Base-by-base conservation (phyloP, 2,888 invertebrate genomes). In the Leucoptera coffeella region DNA sequence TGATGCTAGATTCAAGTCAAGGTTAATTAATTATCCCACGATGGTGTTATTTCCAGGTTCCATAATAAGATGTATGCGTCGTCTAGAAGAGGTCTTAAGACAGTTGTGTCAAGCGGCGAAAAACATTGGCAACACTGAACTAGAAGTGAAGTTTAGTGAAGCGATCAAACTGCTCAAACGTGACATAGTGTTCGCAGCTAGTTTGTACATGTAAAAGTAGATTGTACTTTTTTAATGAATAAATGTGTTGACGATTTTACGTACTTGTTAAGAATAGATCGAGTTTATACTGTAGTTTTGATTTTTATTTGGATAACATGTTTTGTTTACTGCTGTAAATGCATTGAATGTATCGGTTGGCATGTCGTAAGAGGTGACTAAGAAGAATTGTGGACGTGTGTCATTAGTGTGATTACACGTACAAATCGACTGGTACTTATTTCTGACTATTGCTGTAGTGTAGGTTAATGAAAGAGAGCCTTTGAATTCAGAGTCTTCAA, bases 181-280 rank as follows among this genome's bases (percentile, higher is more conserved):
- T 37, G 99, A 99, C 56, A 99, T 99, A 50, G 91, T 99, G n/a
- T 99, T 99, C 64, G 99, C 99, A 12, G 96, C 97, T 30, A 96
- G 95, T 58, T 77, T 99, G 27, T 99, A 99, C 36, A 69, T 69
- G 69, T 69, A 39, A 48, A 25, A 13, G 14, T 25, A 12, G 12
- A 28, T 14, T 23, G 28, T 30, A 22, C 21, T 29, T n/a, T n/a
- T n/a, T n/a, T n/a, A n/a, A 17, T 17, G 17, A 17, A 9, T 17
- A 17, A 7, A 17, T 7, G 9, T 17, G 17, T 7, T 17, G 6
- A 17, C 9, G 6, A 17, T 17, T 17, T 17, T n/a, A n/a, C n/a
- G n/a, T n/a, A n/a, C n/a, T n/a, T n/a, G n/a, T n/a, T n/a, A n/a
- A n/a, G n/a, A n/a, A n/a, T n/a, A n/a, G n/a, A n/a, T n/a, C n/a